Evolutionary conservation across 2,113 vertebrate genomes (phyloP), one percentile per base, ranked within the genome.

Genomic region (Datnioides undecimradiatus): DNA sequence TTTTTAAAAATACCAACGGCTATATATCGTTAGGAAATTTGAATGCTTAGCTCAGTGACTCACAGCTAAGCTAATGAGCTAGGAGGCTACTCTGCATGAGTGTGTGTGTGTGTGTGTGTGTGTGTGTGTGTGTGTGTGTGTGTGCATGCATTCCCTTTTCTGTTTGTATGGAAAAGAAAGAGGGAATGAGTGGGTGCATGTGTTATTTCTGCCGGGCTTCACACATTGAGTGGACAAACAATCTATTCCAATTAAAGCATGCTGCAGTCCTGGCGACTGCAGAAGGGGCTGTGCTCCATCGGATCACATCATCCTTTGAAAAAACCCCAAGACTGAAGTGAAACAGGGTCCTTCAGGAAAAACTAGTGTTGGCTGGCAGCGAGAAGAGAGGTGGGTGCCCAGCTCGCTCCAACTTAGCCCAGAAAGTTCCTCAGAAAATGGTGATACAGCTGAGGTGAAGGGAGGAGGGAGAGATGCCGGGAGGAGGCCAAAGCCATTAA

Each of bases 201-300:
- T 81, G 78, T 90, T 88, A 77, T 77, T 92, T 92, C 88, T 91
- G 85, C 88, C 3, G 72, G 71, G 79, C 57, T 88, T 94, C 90
- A 86, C 90, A 82, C 86, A 87, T 75, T 84, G 81, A 90, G 69
- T 71, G 64, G 87, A 91, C 90, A 85, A 93, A 93, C 90, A 89
- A 91, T 93, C 93, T 88, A 92, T 93, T 94, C 88, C 87, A 94
- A 94, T 94, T 93, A 94, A 91, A 89, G 82, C 31, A 23, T 73
- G 77, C 83, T 70, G 84, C 74, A 82, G 81, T 71, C 79, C 74
- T 41, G 82, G 82, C 80, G 78, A 87, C 85, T 78, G 82, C 82
- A 82, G 77, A 71, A 74, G 74, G 79, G 76, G 75, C 73, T 41
- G 49, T 67, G 87, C 85, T 91, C 69, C 82, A 88, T 62, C 71